Conservation (phyloP, 2,113 vertebrate genomes). For the Eublepharis macularius region DNA sequence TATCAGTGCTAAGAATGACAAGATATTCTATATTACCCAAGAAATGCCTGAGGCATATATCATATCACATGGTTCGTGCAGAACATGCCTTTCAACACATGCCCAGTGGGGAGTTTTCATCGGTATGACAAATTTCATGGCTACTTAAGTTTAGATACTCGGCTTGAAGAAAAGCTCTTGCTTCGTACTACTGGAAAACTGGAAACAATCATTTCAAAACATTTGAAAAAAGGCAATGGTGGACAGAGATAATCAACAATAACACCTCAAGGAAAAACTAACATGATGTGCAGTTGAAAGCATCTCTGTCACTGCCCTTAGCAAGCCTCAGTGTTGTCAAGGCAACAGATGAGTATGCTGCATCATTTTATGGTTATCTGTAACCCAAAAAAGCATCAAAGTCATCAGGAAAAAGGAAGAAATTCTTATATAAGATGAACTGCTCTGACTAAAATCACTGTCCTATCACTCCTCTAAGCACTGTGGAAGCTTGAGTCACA, state of each 20-base stretch:
- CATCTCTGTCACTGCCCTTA: slow-evolving; percentile 13
- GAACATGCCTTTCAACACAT: not conserved
- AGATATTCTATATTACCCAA: not conserved
- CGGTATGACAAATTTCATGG: not conserved
- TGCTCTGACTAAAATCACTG: not conserved
- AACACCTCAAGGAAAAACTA: slow-evolving; percentile 5
- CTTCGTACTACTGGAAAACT: not conserved
- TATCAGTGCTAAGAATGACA: not conserved
- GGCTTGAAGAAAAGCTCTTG: not conserved
- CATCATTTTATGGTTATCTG: slow-evolving; percentile 32
- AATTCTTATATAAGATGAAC: not conserved
- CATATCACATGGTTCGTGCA: not conserved
- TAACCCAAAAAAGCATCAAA: slow-evolving; percentile 19
- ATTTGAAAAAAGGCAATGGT: not conserved
- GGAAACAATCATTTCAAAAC: not conserved
- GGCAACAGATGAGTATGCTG: slow-evolving; percentile 53
- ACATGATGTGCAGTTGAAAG: not conserved
- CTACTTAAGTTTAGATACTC: not conserved
- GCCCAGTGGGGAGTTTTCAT: not conserved
- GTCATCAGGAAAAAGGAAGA: not conserved
- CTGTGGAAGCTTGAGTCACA: not conserved
- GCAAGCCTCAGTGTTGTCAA: slow-evolving; percentile 53
- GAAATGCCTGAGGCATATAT: not conserved
- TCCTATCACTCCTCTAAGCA: not conserved
- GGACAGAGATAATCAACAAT: not conserved